Evolutionary conservation across 2,888 invertebrate genomes (phyloP).

Genomic region (Andrena minutula): DNA sequence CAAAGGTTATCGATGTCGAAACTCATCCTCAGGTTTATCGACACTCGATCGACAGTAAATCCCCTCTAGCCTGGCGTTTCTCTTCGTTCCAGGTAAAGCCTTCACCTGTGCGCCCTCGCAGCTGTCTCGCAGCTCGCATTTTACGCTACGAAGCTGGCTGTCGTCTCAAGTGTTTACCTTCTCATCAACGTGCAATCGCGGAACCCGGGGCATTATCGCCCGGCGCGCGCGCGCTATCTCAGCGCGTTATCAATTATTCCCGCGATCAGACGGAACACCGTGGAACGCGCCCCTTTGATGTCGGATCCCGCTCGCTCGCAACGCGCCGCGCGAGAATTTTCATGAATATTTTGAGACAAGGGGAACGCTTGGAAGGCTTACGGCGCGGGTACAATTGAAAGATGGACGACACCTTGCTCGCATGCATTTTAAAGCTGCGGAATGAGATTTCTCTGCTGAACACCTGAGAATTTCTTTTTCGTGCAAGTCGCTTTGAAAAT

Average conservation of each 20-base stretch:
- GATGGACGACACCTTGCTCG: neutral
- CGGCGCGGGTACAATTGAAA: neutral
- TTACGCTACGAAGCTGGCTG: too few species aligned
- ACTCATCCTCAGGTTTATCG: conserved; percentile 30
- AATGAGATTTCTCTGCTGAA: too few species aligned
- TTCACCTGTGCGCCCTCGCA: conserved; percentile 22
- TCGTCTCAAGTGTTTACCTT: too few species aligned
- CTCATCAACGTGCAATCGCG: too few species aligned
- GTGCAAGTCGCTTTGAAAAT: too few species aligned
- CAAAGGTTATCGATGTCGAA: conserved; percentile 38
- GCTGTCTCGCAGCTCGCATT: conserved; percentile 8
- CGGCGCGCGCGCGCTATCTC: too few species aligned
- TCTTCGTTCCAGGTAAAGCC: neutral
- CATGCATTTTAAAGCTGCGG: too few species aligned
- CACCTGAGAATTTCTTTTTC: too few species aligned
- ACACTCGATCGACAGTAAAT: conserved; percentile 35
- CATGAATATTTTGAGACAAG: neutral
- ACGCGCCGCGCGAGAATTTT: neutral
- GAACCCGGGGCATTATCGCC: too few species aligned
- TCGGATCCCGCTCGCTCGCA: neutral
- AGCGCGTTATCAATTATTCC: conserved; percentile 21
- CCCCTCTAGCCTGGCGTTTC: conserved; percentile 2
- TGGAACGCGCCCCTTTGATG: conserved; percentile 12
- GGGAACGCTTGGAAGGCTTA: neutral
- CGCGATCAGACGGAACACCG: neutral